phyloP scores from a whole-genome alignment of 2,888 invertebrate species.

The Tubulanus polymorphus region DNA sequence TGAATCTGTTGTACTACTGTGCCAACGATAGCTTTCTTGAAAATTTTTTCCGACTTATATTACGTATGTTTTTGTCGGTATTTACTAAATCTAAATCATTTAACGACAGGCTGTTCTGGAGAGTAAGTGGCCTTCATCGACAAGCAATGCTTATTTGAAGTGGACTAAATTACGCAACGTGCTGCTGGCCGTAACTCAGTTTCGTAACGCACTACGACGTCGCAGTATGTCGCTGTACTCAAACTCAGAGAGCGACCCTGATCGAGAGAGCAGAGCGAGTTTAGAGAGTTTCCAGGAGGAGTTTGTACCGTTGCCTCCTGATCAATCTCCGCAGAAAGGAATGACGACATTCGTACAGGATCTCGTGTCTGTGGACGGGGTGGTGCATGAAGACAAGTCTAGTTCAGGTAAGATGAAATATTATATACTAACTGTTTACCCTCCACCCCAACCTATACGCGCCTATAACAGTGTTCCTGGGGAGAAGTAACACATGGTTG shows the following conservation, averaged over 20 bases:
- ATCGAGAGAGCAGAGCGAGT: constrained; percentile 20
- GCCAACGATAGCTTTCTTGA: background rate
- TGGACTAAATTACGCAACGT: constrained; percentile 94
- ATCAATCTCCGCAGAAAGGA: too few relatives aligned
- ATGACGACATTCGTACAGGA: too few relatives aligned
- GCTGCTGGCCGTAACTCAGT: constrained; percentile 83
- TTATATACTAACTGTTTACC: too few relatives aligned
- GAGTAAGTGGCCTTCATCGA: constrained; percentile 86
- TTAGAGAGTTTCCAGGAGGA: background rate
- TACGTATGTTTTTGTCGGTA: background rate
- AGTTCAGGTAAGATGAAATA: too few relatives aligned
- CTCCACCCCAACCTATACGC: too few relatives aligned
- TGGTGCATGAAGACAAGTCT: too few relatives aligned
- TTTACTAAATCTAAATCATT: background rate
- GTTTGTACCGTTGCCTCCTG: too few relatives aligned
- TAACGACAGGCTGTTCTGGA: constrained; percentile 71
- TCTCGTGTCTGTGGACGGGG: too few relatives aligned
- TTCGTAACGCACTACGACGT: constrained; percentile 67
- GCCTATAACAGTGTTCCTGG: too few relatives aligned
- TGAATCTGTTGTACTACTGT: too few relatives aligned
- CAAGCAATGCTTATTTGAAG: constrained; percentile 72
- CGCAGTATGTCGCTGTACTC: constrained; percentile 46
- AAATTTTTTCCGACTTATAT: constrained; percentile 3
- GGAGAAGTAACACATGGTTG: too few relatives aligned
- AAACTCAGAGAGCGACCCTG: constrained; percentile 49